Base-by-base conservation (phyloP, 2,888 invertebrate species). In the Bombylius major region DNA sequence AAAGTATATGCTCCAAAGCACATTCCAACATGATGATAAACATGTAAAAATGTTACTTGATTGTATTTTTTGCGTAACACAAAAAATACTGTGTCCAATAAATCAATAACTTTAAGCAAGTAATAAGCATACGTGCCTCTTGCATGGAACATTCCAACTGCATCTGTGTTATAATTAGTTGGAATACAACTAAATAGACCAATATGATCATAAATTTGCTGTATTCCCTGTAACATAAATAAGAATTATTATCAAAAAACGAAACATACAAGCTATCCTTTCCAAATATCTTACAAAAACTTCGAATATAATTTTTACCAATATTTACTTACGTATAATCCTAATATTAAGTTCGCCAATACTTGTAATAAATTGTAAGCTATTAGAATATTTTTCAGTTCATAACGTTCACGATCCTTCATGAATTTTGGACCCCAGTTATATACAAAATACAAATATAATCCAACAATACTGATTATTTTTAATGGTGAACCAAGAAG, bases 1-100 rank as follows among this genome's bases (percentile, higher is more conserved):
- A 75, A 77, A 14, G 70, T 66, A 83, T 86, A 89, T 59, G 75
- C 69, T 0, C 80, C 75, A 2, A 80, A 1, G 0, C 82, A 79
- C 85, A 90, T 86, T 0, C 84, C 84, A 0, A 77, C 68, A 62
- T 87, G 87, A 69, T 87, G 87, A 66, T 86, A 86, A 9, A 87
- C 70, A 63, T 87, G 86, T 44, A 87, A 72, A 59, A 80, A 81
- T 0, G 85, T 80, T 9, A 83, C 81, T 70, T 87, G 87, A 31
- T 77, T 77, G 57, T 79, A 76, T 66, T 82, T 85, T 70, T 85
- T 86, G 59, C 86, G 76, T 59, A 87, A 67, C n/a, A 84, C 70
- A 65, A 87, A 86, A 70, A 87, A 83, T 34, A 80, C 67, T 0
- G 87, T 87, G 69, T 87, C 87, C 1, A 78, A 62, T 5, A 86